Conservation (phyloP, 1,140 invertebrate genomes). For the Cryptotermes secundus region DNA sequence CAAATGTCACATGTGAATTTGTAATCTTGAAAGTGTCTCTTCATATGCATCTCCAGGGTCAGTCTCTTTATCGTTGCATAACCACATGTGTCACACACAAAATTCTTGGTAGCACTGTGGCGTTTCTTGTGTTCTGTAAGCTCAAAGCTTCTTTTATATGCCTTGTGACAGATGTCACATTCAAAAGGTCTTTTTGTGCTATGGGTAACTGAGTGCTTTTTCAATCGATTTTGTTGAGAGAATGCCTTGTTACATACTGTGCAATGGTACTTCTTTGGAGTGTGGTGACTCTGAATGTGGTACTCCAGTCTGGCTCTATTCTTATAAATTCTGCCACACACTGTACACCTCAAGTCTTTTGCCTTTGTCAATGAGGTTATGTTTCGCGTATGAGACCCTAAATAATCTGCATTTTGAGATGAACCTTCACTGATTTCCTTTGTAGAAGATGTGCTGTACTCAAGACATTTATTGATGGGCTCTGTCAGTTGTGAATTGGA, state of each 20-base stretch:
- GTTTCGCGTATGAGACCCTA: not conserved
- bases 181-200: constrained; percentile 60
- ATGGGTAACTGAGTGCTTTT: constrained; percentile 46
- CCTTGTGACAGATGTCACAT: constrained; percentile 66
- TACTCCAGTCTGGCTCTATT: not conserved
- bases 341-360: not conserved
- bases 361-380: not conserved
- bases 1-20: constrained; percentile 16
- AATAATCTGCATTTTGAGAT: no score
- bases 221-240: constrained; percentile 45
- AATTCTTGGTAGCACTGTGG: not conserved
- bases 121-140: constrained; percentile 26
- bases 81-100: constrained; percentile 25
- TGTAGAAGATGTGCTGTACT: not conserved
- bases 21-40: constrained; percentile 22
- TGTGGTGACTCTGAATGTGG: not conserved
- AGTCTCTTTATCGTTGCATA: not conserved
- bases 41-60: not conserved
- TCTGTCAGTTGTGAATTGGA: no score
- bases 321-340: constrained; percentile 20
- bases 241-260: constrained; percentile 61
- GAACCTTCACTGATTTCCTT: not conserved
- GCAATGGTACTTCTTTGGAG: constrained; percentile 47
- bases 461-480: not conserved
- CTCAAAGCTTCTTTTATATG: constrained; percentile 55